These are phyloP conservation scores for Agrochola lota DNA, from an alignment of 2,888 invertebrate species.

Conservation along the genomic window DNA sequence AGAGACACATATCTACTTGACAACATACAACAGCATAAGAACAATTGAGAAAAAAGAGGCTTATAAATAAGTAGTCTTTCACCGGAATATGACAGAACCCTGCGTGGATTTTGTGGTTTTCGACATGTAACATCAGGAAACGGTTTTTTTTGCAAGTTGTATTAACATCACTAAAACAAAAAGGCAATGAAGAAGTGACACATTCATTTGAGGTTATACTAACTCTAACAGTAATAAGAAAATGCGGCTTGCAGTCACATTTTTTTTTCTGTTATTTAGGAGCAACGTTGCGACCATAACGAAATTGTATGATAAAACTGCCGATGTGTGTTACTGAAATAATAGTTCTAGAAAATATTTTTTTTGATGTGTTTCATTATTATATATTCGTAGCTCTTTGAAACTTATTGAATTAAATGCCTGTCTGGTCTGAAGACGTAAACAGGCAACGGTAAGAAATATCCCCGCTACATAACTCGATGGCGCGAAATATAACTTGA, in stretches of 20 bases:
- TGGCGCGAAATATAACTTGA: slow-evolving; percentile 75
- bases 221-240: not conserved
- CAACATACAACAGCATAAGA: too few relatives aligned
- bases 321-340: too few relatives aligned
- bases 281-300: not conserved
- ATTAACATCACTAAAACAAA: not conserved
- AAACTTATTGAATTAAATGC: slow-evolving; percentile 87
- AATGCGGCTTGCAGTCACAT: too few relatives aligned
- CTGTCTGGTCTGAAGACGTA: slow-evolving; percentile 82
- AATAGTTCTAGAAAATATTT: not conserved
- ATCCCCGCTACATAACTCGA: slow-evolving; percentile 83
- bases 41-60: too few relatives aligned
- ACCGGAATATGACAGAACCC: too few relatives aligned
- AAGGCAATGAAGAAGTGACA: not conserved
- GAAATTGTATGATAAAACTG: not conserved
- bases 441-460: slow-evolving; percentile 83
- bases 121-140: not conserved
- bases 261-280: not conserved
- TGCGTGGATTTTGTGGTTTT: too few relatives aligned
- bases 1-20: too few relatives aligned
- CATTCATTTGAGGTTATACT: not conserved
- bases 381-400: slow-evolving; percentile 68
- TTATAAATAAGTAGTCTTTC: too few relatives aligned
- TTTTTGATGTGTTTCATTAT: not conserved
- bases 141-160: not conserved